Evolutionary conservation across 2,888 invertebrate species (phyloP).

Genomic region (Dimorphilus gyrociliatus): DNA sequence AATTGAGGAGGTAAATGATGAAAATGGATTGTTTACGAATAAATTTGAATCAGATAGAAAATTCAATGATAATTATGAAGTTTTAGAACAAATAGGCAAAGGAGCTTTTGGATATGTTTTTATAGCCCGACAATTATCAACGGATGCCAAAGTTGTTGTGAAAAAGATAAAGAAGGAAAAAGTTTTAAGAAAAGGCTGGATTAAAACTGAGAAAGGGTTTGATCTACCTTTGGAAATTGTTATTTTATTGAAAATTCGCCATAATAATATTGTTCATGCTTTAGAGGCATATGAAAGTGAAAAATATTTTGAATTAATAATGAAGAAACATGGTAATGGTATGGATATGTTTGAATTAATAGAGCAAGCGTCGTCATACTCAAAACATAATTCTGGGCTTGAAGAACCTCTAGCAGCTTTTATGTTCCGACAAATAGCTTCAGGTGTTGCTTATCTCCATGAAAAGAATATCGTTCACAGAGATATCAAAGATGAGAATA

Average conservation of each 20-base stretch:
- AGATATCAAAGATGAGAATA: conserved; percentile 60
- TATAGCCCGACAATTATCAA: conserved; percentile 49
- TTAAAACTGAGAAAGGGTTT: conserved; percentile 36
- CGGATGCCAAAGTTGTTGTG: conserved; percentile 52
- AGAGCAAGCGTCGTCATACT: conserved; percentile 48
- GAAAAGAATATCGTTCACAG: conserved; percentile 49
- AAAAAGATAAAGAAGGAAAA: conserved; percentile 55
- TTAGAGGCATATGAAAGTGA: conserved; percentile 53
- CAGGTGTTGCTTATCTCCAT: conserved; percentile 53
- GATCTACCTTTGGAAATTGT: conserved; percentile 50
- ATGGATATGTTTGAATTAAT: conserved; percentile 65
- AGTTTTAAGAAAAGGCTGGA: conserved; percentile 51
- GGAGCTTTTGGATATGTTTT: conserved; percentile 58
- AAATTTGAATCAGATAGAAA: too few species aligned
- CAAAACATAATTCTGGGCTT: too few species aligned
- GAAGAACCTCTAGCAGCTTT: conserved; percentile 53
- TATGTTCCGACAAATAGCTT: conserved; percentile 56
- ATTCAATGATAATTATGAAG: conserved; percentile 43
- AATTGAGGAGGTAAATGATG: too few species aligned
- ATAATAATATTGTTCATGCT: conserved; percentile 51
- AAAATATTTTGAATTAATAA: conserved; percentile 53
- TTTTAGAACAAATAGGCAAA: conserved; percentile 52
- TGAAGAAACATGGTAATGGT: conserved; percentile 58
- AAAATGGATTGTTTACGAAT: too few species aligned
- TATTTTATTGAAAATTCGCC: conserved; percentile 48